Conservation (phyloP, 2,797 vertebrate species). For the Poecilia velifera region DNA sequence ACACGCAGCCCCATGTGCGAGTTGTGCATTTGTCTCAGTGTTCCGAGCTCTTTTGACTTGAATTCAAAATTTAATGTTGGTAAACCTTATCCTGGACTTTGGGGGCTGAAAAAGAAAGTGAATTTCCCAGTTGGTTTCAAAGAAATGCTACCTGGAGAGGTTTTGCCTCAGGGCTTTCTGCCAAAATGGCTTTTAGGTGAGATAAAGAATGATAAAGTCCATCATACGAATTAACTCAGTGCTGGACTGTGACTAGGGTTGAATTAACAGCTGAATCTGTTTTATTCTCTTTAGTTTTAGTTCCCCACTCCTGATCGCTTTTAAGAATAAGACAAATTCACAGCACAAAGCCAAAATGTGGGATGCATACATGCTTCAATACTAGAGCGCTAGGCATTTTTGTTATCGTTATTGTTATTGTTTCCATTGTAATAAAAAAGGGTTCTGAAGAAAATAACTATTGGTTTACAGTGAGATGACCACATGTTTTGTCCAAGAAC, state of each 20-base stretch:
- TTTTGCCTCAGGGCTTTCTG: constrained; percentile 1
- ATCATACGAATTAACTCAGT: not conserved
- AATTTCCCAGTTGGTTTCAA: not conserved
- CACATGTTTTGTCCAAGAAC: not conserved
- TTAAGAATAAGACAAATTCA: not conserved
- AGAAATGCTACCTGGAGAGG: not conserved
- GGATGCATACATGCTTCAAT: not conserved
- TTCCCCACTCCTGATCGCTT: not conserved
- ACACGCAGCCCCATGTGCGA: constrained; percentile 31
- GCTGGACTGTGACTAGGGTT: too few relatives aligned
- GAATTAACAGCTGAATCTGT: not conserved
- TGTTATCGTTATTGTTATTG: not conserved
- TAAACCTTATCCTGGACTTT: constrained; percentile 20
- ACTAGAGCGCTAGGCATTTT: not conserved
- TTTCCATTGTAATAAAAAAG: not conserved
- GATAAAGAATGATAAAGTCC: constrained; percentile 2
- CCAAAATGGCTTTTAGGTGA: not conserved
- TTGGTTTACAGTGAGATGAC: not conserved
- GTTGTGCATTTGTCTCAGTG: not conserved
- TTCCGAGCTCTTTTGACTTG: constrained; percentile 24
- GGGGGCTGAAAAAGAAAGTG: constrained; percentile 19
- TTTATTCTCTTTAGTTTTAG: not conserved
- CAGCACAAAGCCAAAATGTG: not conserved
- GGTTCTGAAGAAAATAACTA: not conserved
- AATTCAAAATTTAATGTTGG: constrained; percentile 20